Conservation (phyloP, 2,888 invertebrate species). For the Eristalinus aeneus region DNA sequence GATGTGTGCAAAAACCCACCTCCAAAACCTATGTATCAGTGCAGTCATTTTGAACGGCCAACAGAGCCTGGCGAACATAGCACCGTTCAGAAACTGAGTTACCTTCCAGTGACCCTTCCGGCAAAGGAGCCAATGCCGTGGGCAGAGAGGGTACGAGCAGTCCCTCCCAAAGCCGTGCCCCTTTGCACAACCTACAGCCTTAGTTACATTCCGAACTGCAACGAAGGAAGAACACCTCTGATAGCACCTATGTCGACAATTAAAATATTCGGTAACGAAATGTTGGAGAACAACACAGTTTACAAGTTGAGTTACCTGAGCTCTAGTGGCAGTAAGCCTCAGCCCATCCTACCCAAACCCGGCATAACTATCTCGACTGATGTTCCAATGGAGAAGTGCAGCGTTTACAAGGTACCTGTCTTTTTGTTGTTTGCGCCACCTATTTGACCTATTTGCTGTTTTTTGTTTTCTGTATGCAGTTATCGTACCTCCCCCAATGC, state of each 20-base stretch:
- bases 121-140: conserved; percentile 79
- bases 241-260: conserved; percentile 74
- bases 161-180: conserved; percentile 76
- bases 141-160: conserved; percentile 76
- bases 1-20: conserved; percentile 78
- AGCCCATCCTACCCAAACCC: conserved; percentile 75
- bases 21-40: conserved; percentile 75
- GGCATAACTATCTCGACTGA: conserved; percentile 75
- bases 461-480: conserved; percentile 74
- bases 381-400: conserved; percentile 76
- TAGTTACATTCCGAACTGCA: conserved; percentile 79
- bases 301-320: conserved; percentile 78
- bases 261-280: conserved; percentile 76
- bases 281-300: conserved; percentile 75
- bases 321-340: conserved; percentile 75
- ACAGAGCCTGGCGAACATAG: conserved; percentile 76
- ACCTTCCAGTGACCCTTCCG: conserved; percentile 80
- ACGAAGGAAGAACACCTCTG: conserved; percentile 73
- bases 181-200: conserved; percentile 79
- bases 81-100: conserved; percentile 82
- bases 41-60: conserved; percentile 73
- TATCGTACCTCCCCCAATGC: conserved; percentile 83
- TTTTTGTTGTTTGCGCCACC: neutral
- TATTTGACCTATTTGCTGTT: neutral
- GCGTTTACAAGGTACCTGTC: conserved; percentile 77